Evolutionary conservation across 2,113 vertebrate species (phyloP), one percentile per base, ranked within the genome.

Genomic region (Arvicanthis niloticus): DNA sequence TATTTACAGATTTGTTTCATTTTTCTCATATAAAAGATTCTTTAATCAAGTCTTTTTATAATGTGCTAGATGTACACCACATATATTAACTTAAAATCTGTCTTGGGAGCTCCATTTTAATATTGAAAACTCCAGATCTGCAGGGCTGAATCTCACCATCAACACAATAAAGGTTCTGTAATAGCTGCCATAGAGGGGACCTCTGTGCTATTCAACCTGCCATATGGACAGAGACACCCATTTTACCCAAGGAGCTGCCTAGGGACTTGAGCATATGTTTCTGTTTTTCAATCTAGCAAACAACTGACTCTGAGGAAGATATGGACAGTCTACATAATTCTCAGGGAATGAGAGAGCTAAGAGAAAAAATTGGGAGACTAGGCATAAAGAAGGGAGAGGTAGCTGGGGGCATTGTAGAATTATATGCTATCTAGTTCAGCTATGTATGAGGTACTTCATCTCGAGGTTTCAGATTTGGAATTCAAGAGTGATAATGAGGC

Each of bases 1-100:
- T 77, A 82, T 45, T 75, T 70, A 87, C 60, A 94, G 80, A 92
- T 78, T 77, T 89, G 40, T 89, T 88, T 88, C 21, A 51, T 75
- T 92, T 96, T 45, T 0, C 6, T 60, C 51, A 68, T 45, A 91
- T 62, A 73, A 62, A 84, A 45, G 24, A 31, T 70, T 95, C 40
- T 77, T 89, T 56, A 86, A 73, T 53, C 2, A 37, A n/a, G n/a
- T 42, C 62, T 78, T 45, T 81, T 85, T 37, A 51, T 72, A 82
- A 77, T 21, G 60, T 13, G 24, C 7, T 53, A 78, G n/a, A 51
- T 60, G 86, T 84, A 42, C 19, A 45, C 34, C 4, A 53, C 48
- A 42, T 82, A 87, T 7, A 48, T 56, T 58, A 72, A 78, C 26
- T 56, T 42, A 92, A 82, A 42, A 80, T 72, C 4, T 90, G 26